These are phyloP conservation scores for Phoronis australis DNA, from an alignment of 2,888 invertebrate genomes.

Conservation along the genomic window DNA sequence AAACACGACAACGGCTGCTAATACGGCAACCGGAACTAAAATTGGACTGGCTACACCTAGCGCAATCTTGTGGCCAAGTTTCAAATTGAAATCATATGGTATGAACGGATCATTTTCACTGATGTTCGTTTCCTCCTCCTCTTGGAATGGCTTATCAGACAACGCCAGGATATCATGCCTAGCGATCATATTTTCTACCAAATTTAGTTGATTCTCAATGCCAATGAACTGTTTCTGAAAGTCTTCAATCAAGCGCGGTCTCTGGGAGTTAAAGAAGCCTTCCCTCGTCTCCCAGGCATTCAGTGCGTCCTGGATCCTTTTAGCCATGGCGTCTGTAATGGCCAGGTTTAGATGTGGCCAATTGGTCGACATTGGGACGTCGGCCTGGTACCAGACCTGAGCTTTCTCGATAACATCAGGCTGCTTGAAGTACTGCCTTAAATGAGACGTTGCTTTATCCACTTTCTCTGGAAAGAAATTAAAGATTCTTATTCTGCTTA, in stretches of 20 bases:
- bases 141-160: background rate
- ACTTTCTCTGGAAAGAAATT: too few species aligned
- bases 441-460: too few species aligned
- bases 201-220: conserved; percentile 21
- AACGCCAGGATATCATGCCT: conserved; percentile 4
- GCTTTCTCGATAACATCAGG: background rate
- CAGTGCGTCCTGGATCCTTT: conserved; percentile 15
- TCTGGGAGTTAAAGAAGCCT: conserved; percentile 17
- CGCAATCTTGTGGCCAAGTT: conserved; percentile 11
- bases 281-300: conserved; percentile 24
- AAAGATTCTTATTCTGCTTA: too few species aligned
- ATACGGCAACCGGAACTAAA: conserved; percentile 21
- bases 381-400: background rate
- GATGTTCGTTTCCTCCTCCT: too few species aligned
- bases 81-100: conserved; percentile 10
- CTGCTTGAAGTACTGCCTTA: background rate
- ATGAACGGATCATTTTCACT: conserved; percentile 6
- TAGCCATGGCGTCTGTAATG: conserved; percentile 16
- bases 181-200: conserved; percentile 20
- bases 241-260: conserved; percentile 15
- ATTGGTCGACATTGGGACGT: conserved; percentile 3
- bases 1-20: conserved; percentile 21
- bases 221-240: conserved; percentile 24
- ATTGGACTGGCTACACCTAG: conserved; percentile 24
- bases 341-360: conserved; percentile 18